Base-by-base conservation (phyloP, 2,888 invertebrate genomes). In the Adela reaumurella region DNA sequence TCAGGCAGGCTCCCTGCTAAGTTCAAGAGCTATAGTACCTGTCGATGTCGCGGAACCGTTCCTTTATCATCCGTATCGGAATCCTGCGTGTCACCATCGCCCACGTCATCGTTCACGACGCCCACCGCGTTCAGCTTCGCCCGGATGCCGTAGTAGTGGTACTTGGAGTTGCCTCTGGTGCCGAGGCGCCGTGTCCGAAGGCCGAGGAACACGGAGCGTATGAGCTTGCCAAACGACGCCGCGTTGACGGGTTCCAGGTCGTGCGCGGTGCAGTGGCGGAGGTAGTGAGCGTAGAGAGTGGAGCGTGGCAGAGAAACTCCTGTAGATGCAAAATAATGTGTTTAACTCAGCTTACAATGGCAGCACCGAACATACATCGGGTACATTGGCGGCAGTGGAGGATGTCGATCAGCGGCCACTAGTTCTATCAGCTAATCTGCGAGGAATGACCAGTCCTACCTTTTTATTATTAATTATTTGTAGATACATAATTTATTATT, bases 81-180 rank as follows among this genome's bases (percentile, higher is more conserved):
- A 10, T 42, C 47, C 8, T 17, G 43, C 17, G 47, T 17, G 16
- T 47, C 48, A 18, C 24, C 17, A 10, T 6, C 43, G 19, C 3
- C 2, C 19, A 3, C 3, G 43, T 43, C 43, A 5, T 66, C 65
- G 24, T 51, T 17, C 0, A 59, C 54, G 29, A 63, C 65, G 1
- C 58, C 57, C 51, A 62, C 65, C 3, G 61, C 62, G 1, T 67
- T 64, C 10, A 47, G 92, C 71, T 97, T 97, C 49, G 97, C 92
- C 29, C 98, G 85, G 57, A 99, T 98, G n/a, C 99, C 99, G 79
- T 99, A 98, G 76, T 99, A 99, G 79, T 99, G 99, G 70, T 99
- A 99, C 70, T 97, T 98, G 20, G 97, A 97, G 78, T 98, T 97
- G 29, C 97, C 97, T 60, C 93, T 86, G 2, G 98, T 99, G 54